phyloP scores from a whole-genome alignment of 2,113 vertebrate genomes.

The Anolis carolinensis region DNA sequence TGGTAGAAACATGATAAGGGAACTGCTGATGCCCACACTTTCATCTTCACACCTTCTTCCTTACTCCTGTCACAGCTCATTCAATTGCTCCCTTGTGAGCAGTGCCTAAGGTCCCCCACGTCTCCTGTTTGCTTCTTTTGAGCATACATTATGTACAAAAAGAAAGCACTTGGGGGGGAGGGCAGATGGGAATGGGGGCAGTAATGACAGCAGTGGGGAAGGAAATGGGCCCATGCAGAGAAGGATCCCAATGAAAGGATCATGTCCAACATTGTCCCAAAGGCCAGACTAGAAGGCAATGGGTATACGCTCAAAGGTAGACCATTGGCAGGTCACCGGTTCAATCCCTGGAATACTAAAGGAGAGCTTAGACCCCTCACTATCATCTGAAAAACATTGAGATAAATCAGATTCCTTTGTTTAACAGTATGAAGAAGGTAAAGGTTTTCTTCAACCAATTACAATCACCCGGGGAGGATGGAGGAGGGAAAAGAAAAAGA shows the following conservation, averaged over 20 bases:
- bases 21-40: not conserved
- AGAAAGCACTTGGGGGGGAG: not conserved
- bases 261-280: not conserved
- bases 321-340: not conserved
- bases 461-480: slow-evolving; percentile 47
- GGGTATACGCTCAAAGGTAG: not conserved
- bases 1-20: not conserved
- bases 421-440: slow-evolving; percentile 37
- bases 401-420: not conserved
- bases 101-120: not conserved
- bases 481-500: fast-evolving
- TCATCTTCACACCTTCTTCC: not conserved
- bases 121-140: not conserved
- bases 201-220: not conserved
- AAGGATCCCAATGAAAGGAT: not conserved
- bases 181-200: not conserved
- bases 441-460: slow-evolving; percentile 67
- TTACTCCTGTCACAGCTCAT: not conserved
- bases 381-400: not conserved
- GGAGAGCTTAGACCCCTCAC: not conserved
- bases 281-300: not conserved
- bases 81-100: not conserved
- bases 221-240: not conserved
- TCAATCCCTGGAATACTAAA: not conserved
- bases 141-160: not conserved